phyloP scores from a whole-genome alignment of 2,888 invertebrate genomes.

The Phaonia tiefii region DNA sequence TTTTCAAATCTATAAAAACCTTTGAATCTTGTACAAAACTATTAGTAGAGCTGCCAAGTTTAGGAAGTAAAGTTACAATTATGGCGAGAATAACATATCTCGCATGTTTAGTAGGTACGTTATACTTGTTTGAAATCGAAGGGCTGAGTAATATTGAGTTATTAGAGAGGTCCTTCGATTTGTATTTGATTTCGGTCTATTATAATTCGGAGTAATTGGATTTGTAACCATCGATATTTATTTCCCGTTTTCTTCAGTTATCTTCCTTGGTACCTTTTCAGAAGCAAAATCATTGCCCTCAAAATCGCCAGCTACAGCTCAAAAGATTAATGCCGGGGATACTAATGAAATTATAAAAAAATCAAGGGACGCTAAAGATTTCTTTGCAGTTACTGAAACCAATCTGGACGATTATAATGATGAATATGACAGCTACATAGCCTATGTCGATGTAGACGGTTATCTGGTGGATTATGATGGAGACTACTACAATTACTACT shows the following conservation, averaged over 20 bases:
- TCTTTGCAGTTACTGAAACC: no score
- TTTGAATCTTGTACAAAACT: no score
- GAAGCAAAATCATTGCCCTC: not conserved
- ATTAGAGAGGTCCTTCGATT: no score
- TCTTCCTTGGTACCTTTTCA: not conserved
- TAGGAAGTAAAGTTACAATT: no score
- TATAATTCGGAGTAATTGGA: no score
- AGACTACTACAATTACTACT: not conserved
- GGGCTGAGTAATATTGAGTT: no score
- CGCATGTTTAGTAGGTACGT: no score
- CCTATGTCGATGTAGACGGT: slow-evolving; percentile 7
- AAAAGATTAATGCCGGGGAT: not conserved
- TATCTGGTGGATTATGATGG: not conserved
- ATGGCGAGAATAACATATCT: no score
- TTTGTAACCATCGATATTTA: not conserved
- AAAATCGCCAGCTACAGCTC: not conserved
- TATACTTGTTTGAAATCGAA: no score
- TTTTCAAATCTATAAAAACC: no score
- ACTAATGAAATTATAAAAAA: not conserved
- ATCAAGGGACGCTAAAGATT: not conserved
- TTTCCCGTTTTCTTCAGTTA: not conserved
- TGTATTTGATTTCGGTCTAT: no score
- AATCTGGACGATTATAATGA: not conserved
- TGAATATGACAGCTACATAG: not conserved
- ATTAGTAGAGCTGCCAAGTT: no score